A percentile compares a stretch with the other conserved stretches of the same genome.
Conservation (phyloP, 2,888 invertebrate species). For the Lordiphosa fenestrarum region DNA sequence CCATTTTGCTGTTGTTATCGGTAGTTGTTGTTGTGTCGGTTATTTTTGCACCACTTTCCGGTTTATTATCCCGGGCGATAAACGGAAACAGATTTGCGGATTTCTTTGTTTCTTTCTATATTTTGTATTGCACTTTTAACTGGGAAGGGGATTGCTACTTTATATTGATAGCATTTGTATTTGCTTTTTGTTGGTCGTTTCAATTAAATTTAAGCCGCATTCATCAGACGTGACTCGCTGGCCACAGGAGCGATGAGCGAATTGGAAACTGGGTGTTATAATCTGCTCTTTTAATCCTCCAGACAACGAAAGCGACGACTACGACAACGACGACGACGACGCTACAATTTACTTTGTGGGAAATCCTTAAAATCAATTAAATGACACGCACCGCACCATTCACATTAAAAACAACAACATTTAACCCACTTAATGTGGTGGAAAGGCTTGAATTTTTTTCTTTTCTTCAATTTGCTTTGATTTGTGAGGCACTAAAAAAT, state of each 20-base stretch:
- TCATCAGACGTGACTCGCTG: constrained; percentile 52
- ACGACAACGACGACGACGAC: constrained; percentile 18
- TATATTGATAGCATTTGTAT: constrained; percentile 11
- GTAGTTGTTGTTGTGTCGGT: constrained; percentile 21
- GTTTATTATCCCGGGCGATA: constrained; percentile 40
- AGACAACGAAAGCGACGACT: constrained; percentile 36
- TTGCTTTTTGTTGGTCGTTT: constrained; percentile 33
- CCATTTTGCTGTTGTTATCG: constrained; percentile 81
- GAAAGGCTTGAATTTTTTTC: not conserved
- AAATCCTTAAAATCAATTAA: constrained; percentile 72
- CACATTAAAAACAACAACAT: constrained; percentile 20
- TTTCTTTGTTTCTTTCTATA: constrained; percentile 11
- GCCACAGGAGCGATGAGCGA: constrained; percentile 51
- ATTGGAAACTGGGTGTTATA: constrained; percentile 42
- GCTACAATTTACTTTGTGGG: constrained; percentile 48
- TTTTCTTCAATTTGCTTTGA: not conserved
- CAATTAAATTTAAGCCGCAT: constrained; percentile 69
- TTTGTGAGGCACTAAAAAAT: constrained; percentile 28
- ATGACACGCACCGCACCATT: constrained; percentile 59
- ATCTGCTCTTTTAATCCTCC: constrained; percentile 64
- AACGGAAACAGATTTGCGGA: constrained; percentile 10
- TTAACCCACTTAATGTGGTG: constrained; percentile 7
- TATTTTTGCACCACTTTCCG: constrained; percentile 27
- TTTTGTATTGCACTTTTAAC: constrained; percentile 12
- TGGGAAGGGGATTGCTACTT: constrained; percentile 1